Percentiles rank a stretch among this genome's conserved stretches.
Evolutionary conservation across 2,113 vertebrate species (phyloP).

Genomic region (Nothobranchius furzeri): DNA sequence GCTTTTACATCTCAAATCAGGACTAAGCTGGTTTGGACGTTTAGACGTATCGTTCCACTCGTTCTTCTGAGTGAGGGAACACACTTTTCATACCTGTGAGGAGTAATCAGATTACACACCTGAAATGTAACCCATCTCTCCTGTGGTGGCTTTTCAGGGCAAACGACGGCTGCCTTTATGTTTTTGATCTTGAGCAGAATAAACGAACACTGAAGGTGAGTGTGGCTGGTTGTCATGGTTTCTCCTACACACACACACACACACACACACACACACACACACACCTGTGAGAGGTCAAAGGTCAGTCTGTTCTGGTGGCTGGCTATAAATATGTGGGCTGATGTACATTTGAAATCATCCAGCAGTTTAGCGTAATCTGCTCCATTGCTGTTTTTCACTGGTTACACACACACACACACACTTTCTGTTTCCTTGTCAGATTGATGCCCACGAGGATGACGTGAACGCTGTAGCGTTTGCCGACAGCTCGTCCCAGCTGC

Average conservation of each 20-base stretch:
- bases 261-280: slow-evolving; percentile 2
- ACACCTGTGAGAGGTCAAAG: slow-evolving; percentile 9
- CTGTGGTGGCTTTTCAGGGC: slow-evolving; percentile 76
- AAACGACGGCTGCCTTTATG: slow-evolving; percentile 90
- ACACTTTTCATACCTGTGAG: too few species aligned
- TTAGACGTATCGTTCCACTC: slow-evolving; percentile 1
- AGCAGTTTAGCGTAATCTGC: slow-evolving; percentile 34
- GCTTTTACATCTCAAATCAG: slow-evolving; percentile 22
- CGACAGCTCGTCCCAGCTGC: slow-evolving; percentile 88
- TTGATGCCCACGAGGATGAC: slow-evolving; percentile 90
- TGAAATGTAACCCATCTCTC: background rate
- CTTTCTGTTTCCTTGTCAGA: slow-evolving; percentile 66
- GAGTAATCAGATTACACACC: too few species aligned
- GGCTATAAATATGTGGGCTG: too few species aligned
- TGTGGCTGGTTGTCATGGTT: background rate
- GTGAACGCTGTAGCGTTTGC: slow-evolving; percentile 92
- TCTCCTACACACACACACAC: too few species aligned
- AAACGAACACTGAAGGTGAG: slow-evolving; percentile 88
- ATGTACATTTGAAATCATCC: too few species aligned
- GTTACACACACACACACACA: background rate
- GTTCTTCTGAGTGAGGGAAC: background rate
- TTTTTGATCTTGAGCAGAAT: slow-evolving; percentile 91
- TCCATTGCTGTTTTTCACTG: slow-evolving; percentile 12
- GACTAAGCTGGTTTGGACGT: slow-evolving; percentile 2
- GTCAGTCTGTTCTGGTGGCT: too few species aligned